phyloP scores from a whole-genome alignment of 2,113 vertebrate genomes.

The Rhabdomys dilectus region DNA sequence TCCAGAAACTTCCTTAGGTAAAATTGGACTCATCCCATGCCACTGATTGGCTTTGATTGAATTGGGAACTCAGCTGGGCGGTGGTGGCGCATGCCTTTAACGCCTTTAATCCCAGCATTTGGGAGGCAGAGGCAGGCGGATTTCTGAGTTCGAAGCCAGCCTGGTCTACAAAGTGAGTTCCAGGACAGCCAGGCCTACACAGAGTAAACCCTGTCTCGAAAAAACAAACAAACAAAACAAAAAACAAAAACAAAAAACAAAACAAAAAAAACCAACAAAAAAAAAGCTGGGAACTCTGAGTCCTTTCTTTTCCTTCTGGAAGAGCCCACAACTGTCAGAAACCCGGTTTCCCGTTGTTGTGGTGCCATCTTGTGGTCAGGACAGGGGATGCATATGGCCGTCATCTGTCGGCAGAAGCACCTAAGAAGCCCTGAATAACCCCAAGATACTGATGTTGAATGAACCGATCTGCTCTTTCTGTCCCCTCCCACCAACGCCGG shows the following conservation, averaged over 20 bases:
- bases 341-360: background rate
- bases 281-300: too few relatives aligned
- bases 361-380: slow-evolving; percentile 57
- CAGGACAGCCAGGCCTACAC: too few relatives aligned
- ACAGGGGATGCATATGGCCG: background rate
- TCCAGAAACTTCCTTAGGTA: background rate
- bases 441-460: accelerated
- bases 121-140: too few relatives aligned
- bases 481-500: background rate
- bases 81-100: too few relatives aligned
- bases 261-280: too few relatives aligned
- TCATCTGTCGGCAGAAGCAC: background rate
- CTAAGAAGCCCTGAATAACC: background rate
- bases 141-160: too few relatives aligned
- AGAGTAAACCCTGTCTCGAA: too few relatives aligned
- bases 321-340: background rate
- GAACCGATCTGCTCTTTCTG: background rate
- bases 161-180: too few relatives aligned
- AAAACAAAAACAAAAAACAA: too few relatives aligned
- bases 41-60: background rate
- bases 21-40: accelerated
- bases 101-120: too few relatives aligned
- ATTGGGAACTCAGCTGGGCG: too few relatives aligned
- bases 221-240: too few relatives aligned
- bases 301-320: background rate